A percentile compares a stretch with the other conserved stretches of the same genome.
Conservation (phyloP, 92 coral and sea anemone species). For the Isaurus tuberculatus region DNA sequence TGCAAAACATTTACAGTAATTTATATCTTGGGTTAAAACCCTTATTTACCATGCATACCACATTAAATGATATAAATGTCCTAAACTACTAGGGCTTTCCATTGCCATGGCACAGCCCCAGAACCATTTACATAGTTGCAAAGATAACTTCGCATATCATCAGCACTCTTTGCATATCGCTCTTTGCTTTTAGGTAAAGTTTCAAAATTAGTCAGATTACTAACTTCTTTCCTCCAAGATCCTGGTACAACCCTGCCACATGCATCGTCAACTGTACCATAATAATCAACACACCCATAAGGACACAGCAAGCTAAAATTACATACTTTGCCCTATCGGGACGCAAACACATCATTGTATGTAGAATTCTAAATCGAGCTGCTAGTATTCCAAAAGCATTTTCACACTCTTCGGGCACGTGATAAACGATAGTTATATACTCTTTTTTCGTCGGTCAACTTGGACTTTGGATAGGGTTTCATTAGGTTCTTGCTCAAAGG, state of each 20-base stretch:
- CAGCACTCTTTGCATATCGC: constrained; percentile 58
- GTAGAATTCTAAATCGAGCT: background rate
- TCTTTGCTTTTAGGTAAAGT: constrained; percentile 43
- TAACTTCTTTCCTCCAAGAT: background rate
- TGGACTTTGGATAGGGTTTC: constrained; percentile 30
- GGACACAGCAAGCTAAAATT: background rate
- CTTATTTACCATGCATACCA: too few species aligned
- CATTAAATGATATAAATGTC: background rate
- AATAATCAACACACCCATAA: background rate
- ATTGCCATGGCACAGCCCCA: constrained; percentile 78
- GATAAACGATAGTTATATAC: constrained; percentile 50
- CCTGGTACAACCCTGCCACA: background rate
- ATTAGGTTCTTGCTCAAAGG: background rate
- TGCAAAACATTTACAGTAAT: background rate
- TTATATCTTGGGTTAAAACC: background rate
- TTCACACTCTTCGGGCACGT: constrained; percentile 58
- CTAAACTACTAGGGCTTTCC: constrained; percentile 33
- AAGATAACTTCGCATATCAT: constrained; percentile 59
- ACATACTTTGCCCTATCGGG: background rate
- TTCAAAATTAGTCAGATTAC: background rate
- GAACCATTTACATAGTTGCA: constrained; percentile 66
- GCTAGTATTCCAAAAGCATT: constrained; percentile 56
- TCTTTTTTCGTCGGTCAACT: constrained; percentile 19
- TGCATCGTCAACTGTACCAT: background rate
- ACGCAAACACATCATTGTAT: background rate